A percentile compares a stretch with the other conserved stretches of the same genome.
These are phyloP conservation scores for Embidobia sp. DNA, from an alignment of 2,888 invertebrate species.

Conservation along the genomic window DNA sequence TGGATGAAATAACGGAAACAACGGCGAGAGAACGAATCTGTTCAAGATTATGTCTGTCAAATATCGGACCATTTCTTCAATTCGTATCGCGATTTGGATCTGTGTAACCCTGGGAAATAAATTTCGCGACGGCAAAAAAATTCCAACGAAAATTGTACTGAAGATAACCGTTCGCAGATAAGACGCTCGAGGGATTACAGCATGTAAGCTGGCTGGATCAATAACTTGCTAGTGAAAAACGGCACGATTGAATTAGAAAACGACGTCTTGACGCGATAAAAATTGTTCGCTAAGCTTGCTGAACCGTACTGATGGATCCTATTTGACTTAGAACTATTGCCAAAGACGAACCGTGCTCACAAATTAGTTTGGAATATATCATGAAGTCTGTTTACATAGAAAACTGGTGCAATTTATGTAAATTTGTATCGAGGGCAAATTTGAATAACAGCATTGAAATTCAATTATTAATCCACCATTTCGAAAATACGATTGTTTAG, in stretches of 20 bases:
- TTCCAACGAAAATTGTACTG: conserved; percentile 21
- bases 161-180: conserved; percentile 27
- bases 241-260: conserved; percentile 34
- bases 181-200: conserved; percentile 31
- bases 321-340: conserved; percentile 3
- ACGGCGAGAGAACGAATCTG: not conserved
- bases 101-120: conserved; percentile 16
- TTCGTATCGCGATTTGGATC: not conserved
- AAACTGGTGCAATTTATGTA: not conserved
- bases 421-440: not conserved
- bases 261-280: conserved; percentile 15
- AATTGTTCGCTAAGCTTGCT: conserved; percentile 9
- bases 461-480: no score
- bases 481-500: no score
- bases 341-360: not conserved
- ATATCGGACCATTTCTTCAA: conserved; percentile 5
- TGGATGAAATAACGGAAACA: conserved; percentile 11
- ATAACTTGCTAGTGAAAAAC: conserved; percentile 22
- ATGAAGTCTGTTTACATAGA: not conserved
- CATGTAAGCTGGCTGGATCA: conserved; percentile 25
- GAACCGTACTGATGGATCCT: conserved; percentile 19
- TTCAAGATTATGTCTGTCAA: not conserved
- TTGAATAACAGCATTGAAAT: no score
- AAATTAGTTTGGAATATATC: conserved; percentile 1
- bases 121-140: conserved; percentile 9